Percentiles rank a stretch among this genome's conserved stretches.
Evolutionary conservation across 2,888 invertebrate species (phyloP).

Genomic region (Perizoma affinitatum): DNA sequence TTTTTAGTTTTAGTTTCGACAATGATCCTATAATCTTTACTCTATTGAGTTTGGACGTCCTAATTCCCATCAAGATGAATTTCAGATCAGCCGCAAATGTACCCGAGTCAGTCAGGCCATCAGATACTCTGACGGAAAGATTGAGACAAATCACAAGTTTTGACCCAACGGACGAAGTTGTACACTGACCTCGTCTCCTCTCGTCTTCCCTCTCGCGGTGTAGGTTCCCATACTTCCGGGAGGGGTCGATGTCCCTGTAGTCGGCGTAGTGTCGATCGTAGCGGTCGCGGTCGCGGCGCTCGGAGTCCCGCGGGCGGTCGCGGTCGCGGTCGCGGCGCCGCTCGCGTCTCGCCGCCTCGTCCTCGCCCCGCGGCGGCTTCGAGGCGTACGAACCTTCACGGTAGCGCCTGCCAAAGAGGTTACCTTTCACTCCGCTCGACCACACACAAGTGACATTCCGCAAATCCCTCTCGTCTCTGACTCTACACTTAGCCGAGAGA

Average conservation of each 20-base stretch:
- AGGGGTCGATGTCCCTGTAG: constrained; percentile 72
- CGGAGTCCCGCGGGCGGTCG: constrained; percentile 55
- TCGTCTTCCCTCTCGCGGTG: constrained; percentile 59
- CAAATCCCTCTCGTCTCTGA: no score
- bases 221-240: constrained; percentile 61
- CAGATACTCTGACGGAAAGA: no score
- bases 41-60: no score
- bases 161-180: no score
- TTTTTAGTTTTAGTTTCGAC: no score
- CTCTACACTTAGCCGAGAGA: no score
- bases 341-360: constrained; percentile 45
- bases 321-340: constrained; percentile 57
- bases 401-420: constrained; percentile 60
- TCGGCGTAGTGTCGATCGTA: constrained; percentile 49
- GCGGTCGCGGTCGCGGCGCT: constrained; percentile 45
- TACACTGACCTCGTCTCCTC: constrained; percentile 56
- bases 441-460: neutral
- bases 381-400: constrained; percentile 78
- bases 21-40: no score
- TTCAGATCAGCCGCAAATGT: no score
- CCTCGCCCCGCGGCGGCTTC: constrained; percentile 68
- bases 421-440: neutral
- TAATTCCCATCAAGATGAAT: no score
- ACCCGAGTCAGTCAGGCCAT: no score
- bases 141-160: no score